A percentile compares a stretch with the other conserved stretches of the same genome.
phyloP scores from a whole-genome alignment of 2,888 invertebrate species.

The Lithosia quadra region DNA sequence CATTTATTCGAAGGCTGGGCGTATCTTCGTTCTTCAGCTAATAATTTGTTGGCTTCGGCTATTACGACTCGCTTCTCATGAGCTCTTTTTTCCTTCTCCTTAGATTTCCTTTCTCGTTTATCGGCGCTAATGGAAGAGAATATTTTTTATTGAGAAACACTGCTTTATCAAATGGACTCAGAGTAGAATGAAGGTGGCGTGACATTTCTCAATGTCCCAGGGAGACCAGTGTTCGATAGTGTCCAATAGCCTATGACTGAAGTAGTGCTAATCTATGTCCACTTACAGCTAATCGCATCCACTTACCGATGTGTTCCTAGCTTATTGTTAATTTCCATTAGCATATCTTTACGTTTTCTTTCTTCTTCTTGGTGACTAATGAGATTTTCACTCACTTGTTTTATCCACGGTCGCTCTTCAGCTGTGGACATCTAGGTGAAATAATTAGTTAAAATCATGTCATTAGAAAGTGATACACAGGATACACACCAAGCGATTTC shows the following conservation, averaged over 20 bases:
- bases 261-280: too few relatives aligned
- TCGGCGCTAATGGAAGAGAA: constrained; percentile 22
- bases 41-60: constrained; percentile 35
- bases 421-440: constrained; percentile 51
- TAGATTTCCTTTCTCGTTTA: constrained; percentile 21
- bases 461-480: background rate
- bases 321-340: constrained; percentile 58
- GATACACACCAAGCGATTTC: too few relatives aligned
- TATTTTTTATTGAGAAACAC: background rate
- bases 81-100: constrained; percentile 27
- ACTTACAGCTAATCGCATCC: too few relatives aligned
- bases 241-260: too few relatives aligned
- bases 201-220: too few relatives aligned
- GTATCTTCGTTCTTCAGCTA: constrained; percentile 26
- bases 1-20: constrained; percentile 21
- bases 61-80: constrained; percentile 19
- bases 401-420: constrained; percentile 39
- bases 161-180: background rate
- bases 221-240: too few relatives aligned
- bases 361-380: constrained; percentile 54
- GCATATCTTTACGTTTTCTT: constrained; percentile 56
- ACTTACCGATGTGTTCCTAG: constrained; percentile 50
- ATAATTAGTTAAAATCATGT: background rate
- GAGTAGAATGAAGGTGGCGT: too few relatives aligned
- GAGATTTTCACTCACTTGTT: constrained; percentile 52